These are phyloP conservation scores for Cairina moschata DNA, from an alignment of 2,113 vertebrate genomes.

Conservation along the genomic window DNA sequence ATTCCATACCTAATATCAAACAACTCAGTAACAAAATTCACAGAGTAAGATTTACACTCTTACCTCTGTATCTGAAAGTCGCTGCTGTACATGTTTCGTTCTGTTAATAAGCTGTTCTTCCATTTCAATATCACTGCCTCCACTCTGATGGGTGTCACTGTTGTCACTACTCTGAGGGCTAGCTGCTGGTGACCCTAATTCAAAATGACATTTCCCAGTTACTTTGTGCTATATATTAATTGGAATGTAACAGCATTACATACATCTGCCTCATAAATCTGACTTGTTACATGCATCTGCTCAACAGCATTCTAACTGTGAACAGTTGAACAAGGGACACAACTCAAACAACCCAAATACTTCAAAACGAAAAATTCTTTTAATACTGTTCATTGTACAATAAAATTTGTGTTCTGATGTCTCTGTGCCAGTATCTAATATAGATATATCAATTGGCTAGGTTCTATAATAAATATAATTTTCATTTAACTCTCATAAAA, in stretches of 20 bases:
- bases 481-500: neutral
- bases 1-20: neutral
- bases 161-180: slow-evolving; percentile 99
- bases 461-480: neutral
- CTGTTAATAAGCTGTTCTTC: slow-evolving; percentile 94
- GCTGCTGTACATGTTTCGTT: slow-evolving; percentile 92
- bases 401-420: neutral
- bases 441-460: neutral
- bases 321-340: neutral
- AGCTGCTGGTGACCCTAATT: slow-evolving; percentile 92
- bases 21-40: neutral
- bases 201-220: slow-evolving; percentile 52
- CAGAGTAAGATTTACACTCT: neutral
- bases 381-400: neutral
- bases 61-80: slow-evolving; percentile 97
- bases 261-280: neutral
- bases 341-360: neutral
- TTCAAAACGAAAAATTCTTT: neutral
- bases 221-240: neutral
- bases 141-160: slow-evolving; percentile 98
- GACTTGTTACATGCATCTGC: neutral
- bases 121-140: slow-evolving; percentile 98
- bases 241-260: neutral
- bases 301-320: neutral
- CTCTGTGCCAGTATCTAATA: neutral